These are phyloP conservation scores for Antrozous pallidus DNA, from an alignment of 2,797 vertebrate genomes.

Conservation along the genomic window DNA sequence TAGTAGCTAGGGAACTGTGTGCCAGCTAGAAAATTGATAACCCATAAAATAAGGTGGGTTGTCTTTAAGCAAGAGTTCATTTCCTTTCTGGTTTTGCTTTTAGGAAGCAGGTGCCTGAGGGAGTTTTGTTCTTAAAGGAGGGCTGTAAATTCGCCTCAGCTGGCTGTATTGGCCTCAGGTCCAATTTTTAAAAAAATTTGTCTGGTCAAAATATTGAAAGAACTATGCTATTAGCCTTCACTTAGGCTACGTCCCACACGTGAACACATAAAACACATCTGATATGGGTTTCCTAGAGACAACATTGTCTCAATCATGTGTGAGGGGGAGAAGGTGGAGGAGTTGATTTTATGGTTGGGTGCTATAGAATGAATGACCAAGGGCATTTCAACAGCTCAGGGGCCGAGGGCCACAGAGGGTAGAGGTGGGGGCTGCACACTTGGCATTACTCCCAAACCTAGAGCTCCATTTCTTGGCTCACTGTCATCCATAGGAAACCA, in stretches of 20 bases:
- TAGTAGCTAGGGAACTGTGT: slow-evolving; percentile 23
- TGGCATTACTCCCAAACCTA: slow-evolving; percentile 71
- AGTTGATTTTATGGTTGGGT: slow-evolving; percentile 72
- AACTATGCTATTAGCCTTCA: slow-evolving; percentile 44
- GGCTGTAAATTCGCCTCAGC: slow-evolving; percentile 63
- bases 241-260: not conserved
- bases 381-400: slow-evolving; percentile 73
- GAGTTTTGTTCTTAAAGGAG: slow-evolving; percentile 61
- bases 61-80: slow-evolving; percentile 74
- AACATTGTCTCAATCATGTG: slow-evolving; percentile 38
- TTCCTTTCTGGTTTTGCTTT: slow-evolving; percentile 75
- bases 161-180: slow-evolving; percentile 64
- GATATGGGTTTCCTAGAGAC: slow-evolving; percentile 47
- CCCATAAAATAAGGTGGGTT: slow-evolving; percentile 67
- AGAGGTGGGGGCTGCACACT: slow-evolving; percentile 61
- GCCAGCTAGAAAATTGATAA: slow-evolving; percentile 65
- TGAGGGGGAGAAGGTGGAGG: slow-evolving; percentile 45
- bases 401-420: slow-evolving; percentile 48
- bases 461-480: slow-evolving; percentile 69
- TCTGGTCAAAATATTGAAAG: slow-evolving; percentile 63
- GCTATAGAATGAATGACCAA: slow-evolving; percentile 74
- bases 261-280: slow-evolving; percentile 53
- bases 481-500: slow-evolving; percentile 69
- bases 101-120: slow-evolving; percentile 68
- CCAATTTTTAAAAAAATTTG: slow-evolving; percentile 73